A percentile compares a stretch with the other conserved stretches of the same genome.
Evolutionary conservation across 1,140 invertebrate genomes (phyloP).

Genomic region (Sesamia nonagrioides): DNA sequence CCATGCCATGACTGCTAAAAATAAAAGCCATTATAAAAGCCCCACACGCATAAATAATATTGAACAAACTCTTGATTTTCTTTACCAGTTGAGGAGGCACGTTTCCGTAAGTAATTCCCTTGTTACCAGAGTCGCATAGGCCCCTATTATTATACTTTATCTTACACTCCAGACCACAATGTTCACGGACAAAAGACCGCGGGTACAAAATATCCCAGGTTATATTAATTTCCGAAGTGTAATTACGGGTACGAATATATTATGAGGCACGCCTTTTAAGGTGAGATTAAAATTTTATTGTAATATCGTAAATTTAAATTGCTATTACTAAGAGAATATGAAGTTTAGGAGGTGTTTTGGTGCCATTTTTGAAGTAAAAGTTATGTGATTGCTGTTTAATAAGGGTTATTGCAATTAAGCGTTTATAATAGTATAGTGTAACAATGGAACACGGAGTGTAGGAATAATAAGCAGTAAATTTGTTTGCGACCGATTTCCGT

Average conservation of each 20-base stretch:
- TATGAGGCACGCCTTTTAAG: slow-evolving; percentile 49
- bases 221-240: slow-evolving; percentile 64
- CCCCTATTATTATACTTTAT: slow-evolving; percentile 48
- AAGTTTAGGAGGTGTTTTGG: slow-evolving; percentile 14
- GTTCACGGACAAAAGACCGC: slow-evolving; percentile 54
- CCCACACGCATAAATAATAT: neutral
- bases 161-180: slow-evolving; percentile 48
- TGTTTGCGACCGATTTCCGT: neutral
- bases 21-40: neutral
- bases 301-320: slow-evolving; percentile 35
- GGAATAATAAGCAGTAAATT: neutral
- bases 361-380: neutral
- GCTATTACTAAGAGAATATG: slow-evolving; percentile 14
- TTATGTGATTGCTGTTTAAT: neutral
- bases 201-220: slow-evolving; percentile 50
- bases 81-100: slow-evolving; percentile 35
- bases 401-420: neutral
- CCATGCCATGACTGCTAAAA: too few relatives aligned
- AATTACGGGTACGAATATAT: slow-evolving; percentile 61
- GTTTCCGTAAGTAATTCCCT: slow-evolving; percentile 49
- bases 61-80: slow-evolving; percentile 9
- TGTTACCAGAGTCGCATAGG: slow-evolving; percentile 40
- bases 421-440: neutral
- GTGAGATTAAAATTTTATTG: slow-evolving; percentile 50
- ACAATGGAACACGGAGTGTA: neutral